Conservation (phyloP, 2,888 invertebrate genomes). For the Eristalis arbustorum region DNA sequence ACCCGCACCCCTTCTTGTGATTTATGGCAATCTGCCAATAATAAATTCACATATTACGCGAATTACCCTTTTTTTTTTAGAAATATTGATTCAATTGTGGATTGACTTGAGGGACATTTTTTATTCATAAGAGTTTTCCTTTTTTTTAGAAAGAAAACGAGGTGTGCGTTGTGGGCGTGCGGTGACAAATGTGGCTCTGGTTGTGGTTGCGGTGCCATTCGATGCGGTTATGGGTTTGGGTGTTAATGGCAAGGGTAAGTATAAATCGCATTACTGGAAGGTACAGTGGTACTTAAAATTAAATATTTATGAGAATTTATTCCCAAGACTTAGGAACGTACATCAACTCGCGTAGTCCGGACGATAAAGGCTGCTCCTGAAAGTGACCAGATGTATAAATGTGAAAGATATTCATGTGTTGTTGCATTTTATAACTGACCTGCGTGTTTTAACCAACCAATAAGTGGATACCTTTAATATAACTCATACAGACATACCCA, state of each 20-base stretch:
- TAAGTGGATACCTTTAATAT: too few species aligned
- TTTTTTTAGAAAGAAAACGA: constrained; percentile 36
- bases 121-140: constrained; percentile 62
- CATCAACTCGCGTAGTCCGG: neutral
- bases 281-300: constrained; percentile 54
- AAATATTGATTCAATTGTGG: constrained; percentile 69
- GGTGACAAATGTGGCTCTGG: constrained; percentile 49
- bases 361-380: neutral
- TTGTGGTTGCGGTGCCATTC: constrained; percentile 57
- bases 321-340: neutral
- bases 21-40: constrained; percentile 70
- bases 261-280: constrained; percentile 62
- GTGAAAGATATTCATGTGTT: neutral
- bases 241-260: constrained; percentile 62
- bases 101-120: constrained; percentile 61
- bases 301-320: constrained; percentile 61
- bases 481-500: too few species aligned
- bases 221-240: constrained; percentile 57
- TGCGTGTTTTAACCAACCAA: neutral
- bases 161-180: constrained; percentile 29
- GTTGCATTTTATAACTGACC: neutral
- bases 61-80: constrained; percentile 64
- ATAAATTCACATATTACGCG: constrained; percentile 71
- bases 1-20: constrained; percentile 39
- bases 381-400: neutral